These are phyloP conservation scores for Falco berigora DNA, from an alignment of 2,797 vertebrate species.

Conservation along the genomic window DNA sequence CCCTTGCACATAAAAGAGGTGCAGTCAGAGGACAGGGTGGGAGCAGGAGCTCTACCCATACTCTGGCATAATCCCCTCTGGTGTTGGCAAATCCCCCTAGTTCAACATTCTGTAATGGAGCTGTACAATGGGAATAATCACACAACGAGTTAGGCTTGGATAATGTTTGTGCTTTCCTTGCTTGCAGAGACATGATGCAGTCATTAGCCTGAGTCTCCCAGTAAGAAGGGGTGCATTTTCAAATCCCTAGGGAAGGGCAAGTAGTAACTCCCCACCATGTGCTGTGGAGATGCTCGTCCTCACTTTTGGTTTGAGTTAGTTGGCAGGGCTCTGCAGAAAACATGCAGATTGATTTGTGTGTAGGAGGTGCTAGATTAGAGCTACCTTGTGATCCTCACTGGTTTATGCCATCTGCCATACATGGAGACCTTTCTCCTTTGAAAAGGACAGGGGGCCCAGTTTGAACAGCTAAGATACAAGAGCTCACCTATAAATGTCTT, in stretches of 20 bases:
- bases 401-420: neutral
- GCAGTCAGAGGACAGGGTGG: neutral
- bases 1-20: accelerated
- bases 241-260: neutral
- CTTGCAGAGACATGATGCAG: neutral
- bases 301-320: neutral
- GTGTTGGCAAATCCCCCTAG: neutral
- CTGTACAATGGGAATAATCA: neutral
- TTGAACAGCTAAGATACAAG: neutral
- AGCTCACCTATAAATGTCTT: neutral
- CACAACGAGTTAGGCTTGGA: neutral
- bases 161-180: neutral
- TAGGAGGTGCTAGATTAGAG: neutral
- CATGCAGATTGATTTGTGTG: neutral
- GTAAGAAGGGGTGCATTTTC: neutral
- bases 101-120: neutral
- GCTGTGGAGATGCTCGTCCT: neutral
- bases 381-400: neutral
- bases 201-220: neutral
- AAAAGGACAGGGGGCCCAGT: accelerated
- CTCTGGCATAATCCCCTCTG: neutral
- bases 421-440: neutral
- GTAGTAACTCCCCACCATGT: neutral
- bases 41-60: neutral
- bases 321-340: neutral